Evolutionary conservation across 2,888 invertebrate genomes (phyloP).

Genomic region (Lacanobia wlatinum): DNA sequence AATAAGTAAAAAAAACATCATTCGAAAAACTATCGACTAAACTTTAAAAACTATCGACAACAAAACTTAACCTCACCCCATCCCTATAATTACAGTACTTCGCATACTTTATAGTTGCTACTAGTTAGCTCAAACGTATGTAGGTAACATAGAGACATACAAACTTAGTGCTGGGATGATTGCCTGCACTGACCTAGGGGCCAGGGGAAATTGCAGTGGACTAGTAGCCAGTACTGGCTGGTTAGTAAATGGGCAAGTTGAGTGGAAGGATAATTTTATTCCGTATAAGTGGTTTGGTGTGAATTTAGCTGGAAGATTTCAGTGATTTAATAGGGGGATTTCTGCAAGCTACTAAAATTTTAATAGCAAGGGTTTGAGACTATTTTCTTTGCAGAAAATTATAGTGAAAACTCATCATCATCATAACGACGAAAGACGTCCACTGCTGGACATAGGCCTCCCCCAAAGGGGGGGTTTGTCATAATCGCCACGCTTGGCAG

Average conservation of each 20-base stretch:
- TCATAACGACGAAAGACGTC: too few relatives aligned
- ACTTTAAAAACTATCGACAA: not conserved
- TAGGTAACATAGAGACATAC: slow-evolving; percentile 63
- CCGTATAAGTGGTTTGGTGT: not conserved
- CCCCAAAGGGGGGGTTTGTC: too few relatives aligned
- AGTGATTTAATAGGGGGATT: too few relatives aligned
- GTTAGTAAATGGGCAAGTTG: not conserved
- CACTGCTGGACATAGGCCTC: too few relatives aligned
- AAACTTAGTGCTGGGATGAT: slow-evolving; percentile 37
- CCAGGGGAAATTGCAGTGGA: slow-evolving; percentile 38
- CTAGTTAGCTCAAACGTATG: slow-evolving; percentile 20
- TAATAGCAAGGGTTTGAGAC: not conserved
- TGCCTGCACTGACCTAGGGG: slow-evolving; percentile 53
- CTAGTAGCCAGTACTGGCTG: not conserved
- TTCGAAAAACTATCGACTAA: slow-evolving; percentile 19
- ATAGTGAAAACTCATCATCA: too few relatives aligned
- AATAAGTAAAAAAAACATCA: not conserved
- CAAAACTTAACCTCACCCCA: not conserved
- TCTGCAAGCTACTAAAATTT: not conserved
- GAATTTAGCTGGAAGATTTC: too few relatives aligned
- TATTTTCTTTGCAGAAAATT: too few relatives aligned
- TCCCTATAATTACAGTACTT: slow-evolving; percentile 54
- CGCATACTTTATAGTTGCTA: slow-evolving; percentile 23
- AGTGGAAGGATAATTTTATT: not conserved
- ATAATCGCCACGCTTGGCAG: too few relatives aligned